Percentiles rank a stretch among this genome's conserved stretches.
Conservation (phyloP, 2,113 vertebrate species). For the Eonycteris spelaea region DNA sequence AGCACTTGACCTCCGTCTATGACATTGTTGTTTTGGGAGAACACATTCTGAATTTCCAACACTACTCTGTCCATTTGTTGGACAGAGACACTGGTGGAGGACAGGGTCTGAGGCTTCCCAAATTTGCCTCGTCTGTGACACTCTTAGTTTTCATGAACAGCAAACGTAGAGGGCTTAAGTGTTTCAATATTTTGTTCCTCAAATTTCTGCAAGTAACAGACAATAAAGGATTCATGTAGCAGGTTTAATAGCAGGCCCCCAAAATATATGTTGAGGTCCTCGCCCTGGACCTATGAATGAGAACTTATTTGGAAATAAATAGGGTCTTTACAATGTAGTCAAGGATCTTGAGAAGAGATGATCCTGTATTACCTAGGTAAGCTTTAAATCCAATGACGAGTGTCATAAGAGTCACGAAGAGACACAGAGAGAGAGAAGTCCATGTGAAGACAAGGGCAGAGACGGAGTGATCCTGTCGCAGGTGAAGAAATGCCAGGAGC, state of each 20-base stretch:
- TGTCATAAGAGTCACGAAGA: not conserved
- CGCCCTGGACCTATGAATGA: not conserved
- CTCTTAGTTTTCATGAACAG: not conserved
- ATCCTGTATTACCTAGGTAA: not conserved
- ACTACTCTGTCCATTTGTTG: not conserved
- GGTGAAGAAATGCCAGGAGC: not conserved
- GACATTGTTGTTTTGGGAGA: not conserved
- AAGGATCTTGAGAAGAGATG: not conserved
- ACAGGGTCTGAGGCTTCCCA: not conserved
- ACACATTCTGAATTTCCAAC: not conserved
- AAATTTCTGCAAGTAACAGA: not conserved
- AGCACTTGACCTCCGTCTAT: not conserved
- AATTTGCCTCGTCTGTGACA: not conserved
- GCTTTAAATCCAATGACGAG: not conserved
- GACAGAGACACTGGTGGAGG: not conserved
- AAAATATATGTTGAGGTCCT: not conserved
- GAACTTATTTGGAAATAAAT: not conserved
- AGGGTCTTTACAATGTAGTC: not conserved
- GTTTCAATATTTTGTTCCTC: not conserved
- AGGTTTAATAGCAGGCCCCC: not conserved
- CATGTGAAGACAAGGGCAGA: not conserved
- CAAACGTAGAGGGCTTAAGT: not conserved
- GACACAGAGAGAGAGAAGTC: not conserved
- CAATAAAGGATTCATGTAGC: not conserved
- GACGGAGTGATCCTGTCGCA: too few species aligned